These are phyloP conservation scores for Takifugu ocellatus DNA, from an alignment of 2,797 vertebrate genomes.

Conservation along the genomic window DNA sequence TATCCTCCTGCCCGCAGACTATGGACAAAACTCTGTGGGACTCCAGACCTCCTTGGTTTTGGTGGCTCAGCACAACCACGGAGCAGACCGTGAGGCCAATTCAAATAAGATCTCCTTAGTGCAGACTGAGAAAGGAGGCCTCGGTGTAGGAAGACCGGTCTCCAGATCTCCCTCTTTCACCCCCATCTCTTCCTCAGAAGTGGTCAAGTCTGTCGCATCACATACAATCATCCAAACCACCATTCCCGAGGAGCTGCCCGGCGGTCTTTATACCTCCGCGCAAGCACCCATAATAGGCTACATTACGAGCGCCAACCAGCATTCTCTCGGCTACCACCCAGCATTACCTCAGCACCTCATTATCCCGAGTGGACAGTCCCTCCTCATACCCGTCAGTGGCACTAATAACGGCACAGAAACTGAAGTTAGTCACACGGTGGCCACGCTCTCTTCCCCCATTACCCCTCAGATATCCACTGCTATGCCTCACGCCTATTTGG, in stretches of 20 bases:
- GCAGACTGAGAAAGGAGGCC: constrained; percentile 84
- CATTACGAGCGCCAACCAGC: constrained; percentile 88
- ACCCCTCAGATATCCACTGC: constrained; percentile 80
- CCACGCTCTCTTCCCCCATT: constrained; percentile 75
- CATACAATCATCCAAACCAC: constrained; percentile 92
- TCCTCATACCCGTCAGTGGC: constrained; percentile 88
- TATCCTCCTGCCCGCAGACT: constrained; percentile 87
- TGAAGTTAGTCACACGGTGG: constrained; percentile 80
- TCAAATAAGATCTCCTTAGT: constrained; percentile 82
- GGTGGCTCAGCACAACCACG: constrained; percentile 81
- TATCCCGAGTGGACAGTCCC: constrained; percentile 91
- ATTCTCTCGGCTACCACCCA: constrained; percentile 87
- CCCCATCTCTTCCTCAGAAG: constrained; percentile 79
- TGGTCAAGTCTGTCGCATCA: constrained; percentile 79
- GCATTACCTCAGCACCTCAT: constrained; percentile 92
- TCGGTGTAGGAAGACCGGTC: constrained; percentile 86
- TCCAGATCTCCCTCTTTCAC: constrained; percentile 82
- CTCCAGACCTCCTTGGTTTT: constrained; percentile 92
- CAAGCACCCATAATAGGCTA: constrained; percentile 93
- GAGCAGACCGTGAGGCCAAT: constrained; percentile 78
- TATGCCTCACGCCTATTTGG: constrained; percentile 92
- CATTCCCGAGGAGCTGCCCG: constrained; percentile 86
- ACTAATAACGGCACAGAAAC: constrained; percentile 78
- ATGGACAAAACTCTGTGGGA: constrained; percentile 81
- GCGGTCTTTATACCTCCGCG: constrained; percentile 86